A percentile compares a stretch with the other conserved stretches of the same genome.
Evolutionary conservation across 2,113 vertebrate species (phyloP).

Genomic region (Chloroceryle aenea): DNA sequence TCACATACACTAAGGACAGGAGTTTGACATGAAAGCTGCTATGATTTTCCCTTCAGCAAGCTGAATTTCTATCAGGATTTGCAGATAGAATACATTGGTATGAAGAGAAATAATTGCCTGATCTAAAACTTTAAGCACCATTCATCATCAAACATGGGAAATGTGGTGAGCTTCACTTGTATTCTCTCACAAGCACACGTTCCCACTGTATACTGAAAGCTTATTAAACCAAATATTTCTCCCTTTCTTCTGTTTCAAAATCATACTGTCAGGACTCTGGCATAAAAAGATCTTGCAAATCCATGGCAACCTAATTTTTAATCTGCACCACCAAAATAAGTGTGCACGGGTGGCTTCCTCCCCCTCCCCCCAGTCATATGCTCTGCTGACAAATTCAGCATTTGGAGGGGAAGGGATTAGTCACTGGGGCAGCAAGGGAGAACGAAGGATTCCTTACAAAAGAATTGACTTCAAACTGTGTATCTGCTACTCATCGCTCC

Average conservation of each 20-base stretch:
- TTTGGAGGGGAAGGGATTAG: not conserved
- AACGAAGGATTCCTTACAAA: not conserved
- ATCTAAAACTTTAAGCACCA: not conserved
- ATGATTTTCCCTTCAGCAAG: not conserved
- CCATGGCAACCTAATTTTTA: not conserved
- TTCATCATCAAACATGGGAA: not conserved
- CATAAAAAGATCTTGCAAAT: not conserved
- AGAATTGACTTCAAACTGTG: not conserved
- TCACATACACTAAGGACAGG: not conserved
- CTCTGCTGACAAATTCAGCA: not conserved
- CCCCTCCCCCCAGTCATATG: not conserved
- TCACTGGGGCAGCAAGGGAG: not conserved
- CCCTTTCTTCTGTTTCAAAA: not conserved
- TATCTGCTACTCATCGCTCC: not conserved
- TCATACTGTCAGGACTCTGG: not conserved
- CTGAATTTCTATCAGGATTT: not conserved
- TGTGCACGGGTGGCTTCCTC: not conserved
- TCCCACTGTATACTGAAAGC: not conserved
- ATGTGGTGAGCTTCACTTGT: not conserved
- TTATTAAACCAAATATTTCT: not conserved
- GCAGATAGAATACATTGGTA: not conserved
- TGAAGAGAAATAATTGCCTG: not conserved
- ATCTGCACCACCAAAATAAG: not conserved
- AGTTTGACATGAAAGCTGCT: not conserved
- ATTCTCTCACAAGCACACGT: not conserved